Evolutionary conservation across 1,140 invertebrate genomes (phyloP).

Genomic region (Ceratitis capitata): DNA sequence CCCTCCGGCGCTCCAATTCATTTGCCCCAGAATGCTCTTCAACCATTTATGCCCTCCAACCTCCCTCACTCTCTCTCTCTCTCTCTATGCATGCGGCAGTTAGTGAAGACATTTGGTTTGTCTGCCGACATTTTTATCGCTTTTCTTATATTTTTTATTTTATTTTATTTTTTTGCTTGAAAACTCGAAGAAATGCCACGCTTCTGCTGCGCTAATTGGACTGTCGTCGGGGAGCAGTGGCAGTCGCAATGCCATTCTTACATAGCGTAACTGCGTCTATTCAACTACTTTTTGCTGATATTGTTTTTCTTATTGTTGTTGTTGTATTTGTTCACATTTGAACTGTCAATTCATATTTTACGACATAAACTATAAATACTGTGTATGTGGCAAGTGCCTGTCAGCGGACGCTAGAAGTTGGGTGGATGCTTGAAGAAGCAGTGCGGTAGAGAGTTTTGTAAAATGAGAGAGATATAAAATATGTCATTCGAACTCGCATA

Average conservation of each 20-base stretch:
- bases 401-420: neutral
- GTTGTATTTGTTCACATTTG: conserved; percentile 32
- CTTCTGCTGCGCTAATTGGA: conserved; percentile 42
- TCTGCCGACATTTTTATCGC: conserved; percentile 63
- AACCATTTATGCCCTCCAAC: no score
- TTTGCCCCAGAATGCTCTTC: no score
- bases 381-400: neutral
- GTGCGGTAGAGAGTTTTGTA: neutral
- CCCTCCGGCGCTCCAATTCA: conserved; percentile 40
- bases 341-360: conserved; percentile 48
- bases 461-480: neutral
- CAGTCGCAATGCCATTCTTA: neutral
- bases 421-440: neutral
- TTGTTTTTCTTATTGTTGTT: neutral
- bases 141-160: no score
- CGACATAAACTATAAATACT: conserved; percentile 39
- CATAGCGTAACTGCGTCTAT: neutral
- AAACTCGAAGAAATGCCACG: conserved; percentile 38
- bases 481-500: no score
- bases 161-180: no score
- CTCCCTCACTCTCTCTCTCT: no score
- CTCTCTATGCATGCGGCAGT: no score
- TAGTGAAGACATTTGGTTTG: conserved; percentile 56
- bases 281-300: neutral
- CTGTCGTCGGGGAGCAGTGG: neutral